Base-by-base conservation (phyloP, 1,140 invertebrate genomes). In the Diachasmimorpha longicaudata region DNA sequence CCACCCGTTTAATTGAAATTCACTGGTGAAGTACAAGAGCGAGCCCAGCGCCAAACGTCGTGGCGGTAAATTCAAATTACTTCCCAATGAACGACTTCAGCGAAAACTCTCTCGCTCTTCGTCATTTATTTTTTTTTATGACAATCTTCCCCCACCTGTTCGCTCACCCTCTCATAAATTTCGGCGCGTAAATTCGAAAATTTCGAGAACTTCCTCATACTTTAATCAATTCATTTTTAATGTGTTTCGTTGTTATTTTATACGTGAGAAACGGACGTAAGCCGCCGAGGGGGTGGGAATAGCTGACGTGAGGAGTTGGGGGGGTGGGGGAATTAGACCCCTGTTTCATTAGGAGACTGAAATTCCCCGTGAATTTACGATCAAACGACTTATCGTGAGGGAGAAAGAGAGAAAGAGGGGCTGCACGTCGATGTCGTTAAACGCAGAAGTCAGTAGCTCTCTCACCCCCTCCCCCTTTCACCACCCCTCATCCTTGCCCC, bases 21-120 rank as follows among this genome's bases (percentile, higher is more conserved):
- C 58, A 21, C 52, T 9, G 16, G 52, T 31, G 31, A 31, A 31
- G 31, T 55, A 55, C 58, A 10, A 14, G 19, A 25, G 58, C 58
- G 23, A 21, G 23, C 58, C 21, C 58, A 63, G 58, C 19, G 63
- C 23, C 25, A 52, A 75, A 75, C 44, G 48, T 91, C 37, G 73
- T 74, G 72, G 73, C 72, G 72, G 69, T 78, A 78, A 78, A 78
- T 78, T 68, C 68, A 78, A 78, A 78, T 78, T 78, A 78, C 69
- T 78, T 78, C 72, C 68, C 67, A 71, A 13, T 55, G 72, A 78
- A 58, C 67, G 69, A 52, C 39, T 66, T 55, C 70, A 21, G 69
- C 71, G 44, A 77, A 77, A 78, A 31, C 21, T 75, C 31, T 6
- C 31, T 31, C 31, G 2, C 31, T 31, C 31, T 31, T 6, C 31